Evolutionary conservation across 2,113 vertebrate genomes (phyloP), one percentile per base, ranked within the genome.

Genomic region (Rhinolophus ferrumequinum): DNA sequence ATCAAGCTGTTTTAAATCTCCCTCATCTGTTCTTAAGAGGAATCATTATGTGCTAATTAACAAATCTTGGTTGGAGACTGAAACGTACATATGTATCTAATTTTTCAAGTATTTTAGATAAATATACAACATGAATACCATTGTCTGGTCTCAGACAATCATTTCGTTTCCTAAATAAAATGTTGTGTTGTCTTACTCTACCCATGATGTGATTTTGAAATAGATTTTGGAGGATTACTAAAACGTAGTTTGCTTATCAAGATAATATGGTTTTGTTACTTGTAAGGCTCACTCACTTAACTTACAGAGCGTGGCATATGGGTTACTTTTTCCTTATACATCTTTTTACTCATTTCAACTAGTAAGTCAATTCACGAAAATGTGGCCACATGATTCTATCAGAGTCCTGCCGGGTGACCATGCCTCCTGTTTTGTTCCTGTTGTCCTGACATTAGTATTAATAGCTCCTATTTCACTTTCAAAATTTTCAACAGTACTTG

Each of bases 61-160:
- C 7, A 89, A 44, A 9, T 90, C 28, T 94, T 56, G 22, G 41
- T 47, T 66, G n/a, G 69, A 87, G 38, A 16, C 58, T 69, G 70
- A 86, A 92, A 72, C 30, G 22, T 26, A 77, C n/a, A 79, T 70
- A 70, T 15, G 18, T n/a, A 75, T 81, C 26, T 56, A 60, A 89
- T 87, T 75, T 97, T 97, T 88, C 85, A 96, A 35, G n/a, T 52
- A 54, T 79, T 97, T 96, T 79, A 92, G 62, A n/a, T 33, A 75
- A 93, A 89, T 88, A 47, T 8, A 56, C 62, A 56, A 24, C 44
- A 3, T 80, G 44, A 76, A 79, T 89, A 79, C 30, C 56, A 24
- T 56, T 52, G 24, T 6, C 19, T 35, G 13, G 21, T 81, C 92
- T 93, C 88, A 69, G 44, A 66, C 50, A 86, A 47, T 93, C 35